A percentile compares a stretch with the other conserved stretches of the same genome.
Conservation (phyloP, 1,140 invertebrate species). For the Drosophila subobscura region DNA sequence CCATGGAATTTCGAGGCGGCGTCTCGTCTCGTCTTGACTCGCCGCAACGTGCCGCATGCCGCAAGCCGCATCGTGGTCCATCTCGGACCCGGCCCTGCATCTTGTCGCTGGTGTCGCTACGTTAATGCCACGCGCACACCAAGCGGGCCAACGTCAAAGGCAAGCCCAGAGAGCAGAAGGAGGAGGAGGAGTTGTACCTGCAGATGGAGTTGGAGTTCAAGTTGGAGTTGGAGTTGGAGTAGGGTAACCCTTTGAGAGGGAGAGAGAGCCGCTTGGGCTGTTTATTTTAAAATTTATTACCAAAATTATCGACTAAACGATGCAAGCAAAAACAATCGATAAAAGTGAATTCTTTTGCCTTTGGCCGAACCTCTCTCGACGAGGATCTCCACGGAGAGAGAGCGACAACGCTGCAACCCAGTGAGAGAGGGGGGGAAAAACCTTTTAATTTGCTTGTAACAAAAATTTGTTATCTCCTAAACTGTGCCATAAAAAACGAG, state of each 20-base stretch:
- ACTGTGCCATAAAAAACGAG: conserved; percentile 83
- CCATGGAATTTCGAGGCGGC: conserved; percentile 78
- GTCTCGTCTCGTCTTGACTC: conserved; percentile 53
- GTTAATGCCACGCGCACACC: conserved; percentile 75
- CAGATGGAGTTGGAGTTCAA: neutral
- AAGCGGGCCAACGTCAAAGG: conserved; percentile 53
- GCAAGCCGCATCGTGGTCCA: conserved; percentile 1
- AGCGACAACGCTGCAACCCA: too few species aligned
- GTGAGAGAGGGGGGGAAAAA: conserved; percentile 48
- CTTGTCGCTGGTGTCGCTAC: conserved; percentile 26
- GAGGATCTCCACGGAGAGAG: conserved; percentile 41
- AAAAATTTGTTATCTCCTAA: conserved; percentile 83
- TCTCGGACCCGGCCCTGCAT: neutral
- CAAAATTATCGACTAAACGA: conserved; percentile 83
- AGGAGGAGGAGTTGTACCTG: neutral
- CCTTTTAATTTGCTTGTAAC: conserved; percentile 83
- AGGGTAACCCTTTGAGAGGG: conserved; percentile 5
- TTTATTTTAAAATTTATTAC: conserved; percentile 83
- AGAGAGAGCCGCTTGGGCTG: conserved; percentile 44
- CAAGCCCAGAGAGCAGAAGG: conserved; percentile 2
- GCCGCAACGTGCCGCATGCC: conserved; percentile 21
- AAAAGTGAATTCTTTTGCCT: conserved; percentile 76
- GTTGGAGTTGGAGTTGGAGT: neutral
- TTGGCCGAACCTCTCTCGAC: conserved; percentile 1
- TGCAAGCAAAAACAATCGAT: conserved; percentile 83